Evolutionary conservation across 2,888 invertebrate species (phyloP).

Genomic region (Elysia crispata): DNA sequence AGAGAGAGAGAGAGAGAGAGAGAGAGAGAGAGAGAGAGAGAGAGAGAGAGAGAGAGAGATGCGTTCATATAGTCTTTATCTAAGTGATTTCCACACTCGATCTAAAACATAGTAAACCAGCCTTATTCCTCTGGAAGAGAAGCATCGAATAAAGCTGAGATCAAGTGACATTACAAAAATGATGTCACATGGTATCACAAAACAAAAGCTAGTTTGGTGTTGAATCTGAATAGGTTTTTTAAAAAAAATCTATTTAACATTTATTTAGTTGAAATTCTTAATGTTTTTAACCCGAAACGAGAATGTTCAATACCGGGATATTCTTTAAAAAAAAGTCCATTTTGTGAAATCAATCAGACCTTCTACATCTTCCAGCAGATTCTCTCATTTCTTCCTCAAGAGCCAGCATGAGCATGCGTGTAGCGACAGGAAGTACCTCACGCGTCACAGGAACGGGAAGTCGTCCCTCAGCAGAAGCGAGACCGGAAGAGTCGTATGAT

Average conservation of each 20-base stretch:
- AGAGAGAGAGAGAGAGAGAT: conserved; percentile 1
- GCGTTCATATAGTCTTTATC: no score
- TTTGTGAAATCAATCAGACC: not conserved
- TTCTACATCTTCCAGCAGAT: no score
- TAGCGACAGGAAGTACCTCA: conserved; percentile 33
- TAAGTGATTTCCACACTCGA: no score
- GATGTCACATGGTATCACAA: no score
- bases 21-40: conserved; percentile 17
- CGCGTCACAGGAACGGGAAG: conserved; percentile 35
- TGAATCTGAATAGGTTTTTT: no score
- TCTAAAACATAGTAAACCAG: no score
- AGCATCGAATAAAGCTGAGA: no score
- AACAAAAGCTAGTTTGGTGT: no score
- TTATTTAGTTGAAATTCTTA: no score
- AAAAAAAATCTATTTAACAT: no score
- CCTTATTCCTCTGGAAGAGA: no score
- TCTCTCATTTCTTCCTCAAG: not conserved
- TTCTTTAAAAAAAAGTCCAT: not conserved
- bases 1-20: conserved; percentile 6
- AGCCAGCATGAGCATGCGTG: conserved; percentile 24
- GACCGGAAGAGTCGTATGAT: conserved; percentile 38
- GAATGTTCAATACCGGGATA: not conserved
- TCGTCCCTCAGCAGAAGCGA: conserved; percentile 39
- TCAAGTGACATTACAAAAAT: no score
- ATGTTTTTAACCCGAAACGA: not conserved